phyloP scores from a whole-genome alignment of 2,797 vertebrate genomes.

The Moxostoma hubbsi region DNA sequence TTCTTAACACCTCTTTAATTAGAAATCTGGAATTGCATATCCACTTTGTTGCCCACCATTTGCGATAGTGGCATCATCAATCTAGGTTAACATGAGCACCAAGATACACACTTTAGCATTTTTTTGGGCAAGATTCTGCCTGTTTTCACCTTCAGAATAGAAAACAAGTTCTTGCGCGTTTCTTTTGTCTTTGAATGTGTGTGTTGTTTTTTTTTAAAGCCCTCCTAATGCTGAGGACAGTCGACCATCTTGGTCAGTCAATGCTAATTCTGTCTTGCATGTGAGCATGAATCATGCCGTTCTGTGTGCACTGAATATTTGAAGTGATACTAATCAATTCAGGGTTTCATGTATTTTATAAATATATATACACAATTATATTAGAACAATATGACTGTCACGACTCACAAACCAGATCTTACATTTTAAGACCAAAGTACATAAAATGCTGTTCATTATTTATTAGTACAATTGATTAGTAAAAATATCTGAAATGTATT shows the following conservation, averaged over 20 bases:
- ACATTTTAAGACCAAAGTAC: too few relatives aligned
- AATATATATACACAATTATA: too few relatives aligned
- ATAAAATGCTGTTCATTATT: background rate
- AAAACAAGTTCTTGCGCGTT: slow-evolving; percentile 10
- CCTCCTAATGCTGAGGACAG: slow-evolving; percentile 90
- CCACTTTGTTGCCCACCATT: background rate
- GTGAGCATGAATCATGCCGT: slow-evolving; percentile 71
- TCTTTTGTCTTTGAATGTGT: slow-evolving; percentile 66
- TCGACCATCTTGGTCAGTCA: slow-evolving; percentile 92
- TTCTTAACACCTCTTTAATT: too few relatives aligned
- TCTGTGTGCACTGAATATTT: background rate
- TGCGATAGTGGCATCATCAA: background rate
- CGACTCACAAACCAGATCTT: background rate
- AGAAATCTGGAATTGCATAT: background rate
- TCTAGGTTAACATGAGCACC: background rate
- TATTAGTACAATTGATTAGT: background rate
- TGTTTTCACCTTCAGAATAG: slow-evolving; percentile 5
- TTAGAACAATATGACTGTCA: background rate
- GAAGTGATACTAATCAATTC: background rate
- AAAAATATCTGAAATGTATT: background rate
- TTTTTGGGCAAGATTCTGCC: background rate
- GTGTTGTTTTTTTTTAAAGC: slow-evolving; percentile 84
- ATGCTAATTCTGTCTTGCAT: slow-evolving; percentile 82
- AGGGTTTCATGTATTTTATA: too few relatives aligned
- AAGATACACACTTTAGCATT: background rate